phyloP scores from a whole-genome alignment of 2,113 vertebrate species.

The Cygnus buccinator region DNA sequence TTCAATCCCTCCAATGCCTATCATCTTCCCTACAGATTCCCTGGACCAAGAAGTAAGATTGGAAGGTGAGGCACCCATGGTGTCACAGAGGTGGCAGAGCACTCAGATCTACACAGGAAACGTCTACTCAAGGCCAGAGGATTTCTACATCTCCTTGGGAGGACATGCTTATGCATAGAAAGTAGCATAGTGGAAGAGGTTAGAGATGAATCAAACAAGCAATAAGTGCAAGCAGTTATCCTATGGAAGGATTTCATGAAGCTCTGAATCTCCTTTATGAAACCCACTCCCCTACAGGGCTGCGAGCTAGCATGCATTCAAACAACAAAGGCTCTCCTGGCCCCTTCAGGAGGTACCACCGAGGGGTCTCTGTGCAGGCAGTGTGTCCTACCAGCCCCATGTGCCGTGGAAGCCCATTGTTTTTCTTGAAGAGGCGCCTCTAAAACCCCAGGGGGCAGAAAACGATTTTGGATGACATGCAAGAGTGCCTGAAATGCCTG shows the following conservation, averaged over 20 bases:
- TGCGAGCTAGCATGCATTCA: not conserved
- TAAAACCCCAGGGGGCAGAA: not conserved
- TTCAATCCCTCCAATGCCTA: not conserved
- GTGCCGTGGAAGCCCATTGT: not conserved
- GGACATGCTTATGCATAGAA: not conserved
- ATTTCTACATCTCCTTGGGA: not conserved
- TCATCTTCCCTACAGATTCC: not conserved
- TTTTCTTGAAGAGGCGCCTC: not conserved
- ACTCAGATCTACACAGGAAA: not conserved
- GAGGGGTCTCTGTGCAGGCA: not conserved
- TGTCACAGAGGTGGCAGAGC: not conserved
- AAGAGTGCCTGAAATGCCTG: not conserved
- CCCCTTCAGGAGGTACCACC: fast-evolving
- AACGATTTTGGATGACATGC: not conserved
- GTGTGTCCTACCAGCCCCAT: not conserved
- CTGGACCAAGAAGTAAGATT: not conserved
- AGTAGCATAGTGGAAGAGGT: not conserved
- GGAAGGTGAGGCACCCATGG: not conserved
- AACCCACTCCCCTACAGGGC: not conserved
- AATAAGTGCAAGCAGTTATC: not conserved
- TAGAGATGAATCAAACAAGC: not conserved
- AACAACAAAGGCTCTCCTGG: not conserved
- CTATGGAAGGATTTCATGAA: not conserved
- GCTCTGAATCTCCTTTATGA: not conserved
- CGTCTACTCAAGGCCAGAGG: not conserved